Conservation (phyloP, 2,888 invertebrate genomes). For the Galerucella pusilla region DNA sequence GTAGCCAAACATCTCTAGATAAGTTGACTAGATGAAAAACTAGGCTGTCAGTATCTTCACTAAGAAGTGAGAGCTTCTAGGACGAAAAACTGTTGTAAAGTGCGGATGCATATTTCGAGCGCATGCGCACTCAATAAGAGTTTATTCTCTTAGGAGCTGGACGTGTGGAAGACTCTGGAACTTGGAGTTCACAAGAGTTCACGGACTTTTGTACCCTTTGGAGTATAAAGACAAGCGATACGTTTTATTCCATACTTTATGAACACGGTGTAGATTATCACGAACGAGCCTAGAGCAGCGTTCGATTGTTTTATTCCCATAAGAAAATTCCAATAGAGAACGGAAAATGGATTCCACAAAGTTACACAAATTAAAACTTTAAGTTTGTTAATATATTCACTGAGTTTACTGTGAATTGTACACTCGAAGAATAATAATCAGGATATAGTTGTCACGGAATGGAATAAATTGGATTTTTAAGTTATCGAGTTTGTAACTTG, state of each 20-base stretch:
- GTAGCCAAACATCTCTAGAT: too few relatives aligned
- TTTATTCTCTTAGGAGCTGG: too few relatives aligned
- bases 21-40: too few relatives aligned
- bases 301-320: neutral
- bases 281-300: neutral
- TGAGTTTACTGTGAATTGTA: conserved; percentile 1
- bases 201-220: too few relatives aligned
- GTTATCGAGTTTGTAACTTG: neutral
- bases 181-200: too few relatives aligned
- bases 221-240: too few relatives aligned
- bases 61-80: too few relatives aligned
- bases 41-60: too few relatives aligned
- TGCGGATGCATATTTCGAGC: too few relatives aligned
- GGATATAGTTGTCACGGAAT: conserved; percentile 1
- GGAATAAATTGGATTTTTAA: conserved; percentile 1
- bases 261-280: neutral
- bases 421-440: neutral
- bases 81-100: too few relatives aligned
- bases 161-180: neutral
- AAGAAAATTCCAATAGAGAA: neutral
- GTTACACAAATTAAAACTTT: conserved; percentile 9
- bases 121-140: too few relatives aligned
- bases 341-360: neutral
- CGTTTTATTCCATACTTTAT: too few relatives aligned
- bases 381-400: conserved; percentile 13